Percentiles rank a stretch among this genome's conserved stretches.
Conservation (phyloP, 2,113 vertebrate species). For the Nothocercus julius region DNA sequence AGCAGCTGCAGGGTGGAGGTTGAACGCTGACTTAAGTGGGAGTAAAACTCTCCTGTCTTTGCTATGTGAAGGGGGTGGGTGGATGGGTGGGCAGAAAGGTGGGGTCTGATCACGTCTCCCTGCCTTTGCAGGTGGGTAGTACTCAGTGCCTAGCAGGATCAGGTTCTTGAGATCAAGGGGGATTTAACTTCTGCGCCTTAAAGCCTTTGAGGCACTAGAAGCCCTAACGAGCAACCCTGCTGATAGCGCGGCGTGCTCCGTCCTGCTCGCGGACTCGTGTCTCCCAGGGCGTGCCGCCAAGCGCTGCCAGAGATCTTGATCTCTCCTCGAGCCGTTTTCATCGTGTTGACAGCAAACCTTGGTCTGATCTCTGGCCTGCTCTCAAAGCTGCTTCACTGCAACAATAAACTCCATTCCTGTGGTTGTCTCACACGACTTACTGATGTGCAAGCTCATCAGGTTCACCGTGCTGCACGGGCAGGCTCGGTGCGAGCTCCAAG, state of each 20-base stretch:
- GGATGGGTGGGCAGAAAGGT: background rate
- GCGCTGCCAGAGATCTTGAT: background rate
- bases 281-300: background rate
- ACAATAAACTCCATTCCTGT: background rate
- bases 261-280: rapidly evolving
- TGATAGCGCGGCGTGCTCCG: background rate
- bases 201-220: background rate
- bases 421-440: background rate
- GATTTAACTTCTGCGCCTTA: background rate
- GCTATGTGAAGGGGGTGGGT: background rate
- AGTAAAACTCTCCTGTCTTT: background rate
- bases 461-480: background rate
- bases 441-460: background rate
- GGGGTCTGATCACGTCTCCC: background rate
- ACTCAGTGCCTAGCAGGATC: background rate
- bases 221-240: background rate
- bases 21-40: background rate
- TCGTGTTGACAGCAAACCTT: background rate
- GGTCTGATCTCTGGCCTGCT: background rate
- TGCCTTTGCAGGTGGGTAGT: background rate
- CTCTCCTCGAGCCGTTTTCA: background rate
- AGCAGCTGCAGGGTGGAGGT: background rate
- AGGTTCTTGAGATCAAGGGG: background rate
- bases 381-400: background rate
- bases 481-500: rapidly evolving